Percentiles rank a stretch among this genome's conserved stretches.
Conservation (phyloP, 2,888 invertebrate species). For the Bombyx huttoni region DNA sequence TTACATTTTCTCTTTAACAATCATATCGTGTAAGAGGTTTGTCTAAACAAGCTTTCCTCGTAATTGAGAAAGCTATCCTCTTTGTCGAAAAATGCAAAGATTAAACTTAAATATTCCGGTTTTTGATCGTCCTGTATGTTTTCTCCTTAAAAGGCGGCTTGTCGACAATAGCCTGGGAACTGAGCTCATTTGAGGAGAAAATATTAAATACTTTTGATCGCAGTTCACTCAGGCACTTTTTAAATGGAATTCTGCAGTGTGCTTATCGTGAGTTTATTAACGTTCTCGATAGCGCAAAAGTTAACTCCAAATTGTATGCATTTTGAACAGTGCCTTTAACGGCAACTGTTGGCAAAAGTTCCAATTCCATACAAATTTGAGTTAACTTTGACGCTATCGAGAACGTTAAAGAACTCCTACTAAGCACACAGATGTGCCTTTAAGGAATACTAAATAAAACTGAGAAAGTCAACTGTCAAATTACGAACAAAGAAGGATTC, state of each 20-base stretch:
- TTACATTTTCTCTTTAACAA: no score
- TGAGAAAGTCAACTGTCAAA: no score
- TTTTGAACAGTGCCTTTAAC: no score
- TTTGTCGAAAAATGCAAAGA: slow-evolving; percentile 11
- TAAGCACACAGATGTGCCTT: slow-evolving; percentile 22
- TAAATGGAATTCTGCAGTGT: slow-evolving; percentile 45
- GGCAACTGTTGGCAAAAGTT: no score
- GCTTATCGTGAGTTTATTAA: no score
- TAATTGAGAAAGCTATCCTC: slow-evolving; percentile 3
- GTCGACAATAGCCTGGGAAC: slow-evolving; percentile 69
- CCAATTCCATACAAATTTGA: no score
- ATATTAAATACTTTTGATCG: slow-evolving; percentile 50
- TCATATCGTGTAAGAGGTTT: no score
- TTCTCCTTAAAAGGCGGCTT: slow-evolving; percentile 52
- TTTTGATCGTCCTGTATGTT: slow-evolving; percentile 54
- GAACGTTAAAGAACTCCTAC: no score
- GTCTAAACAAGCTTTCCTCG: neutral
- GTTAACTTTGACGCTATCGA: no score
- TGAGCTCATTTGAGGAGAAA: slow-evolving; percentile 67
- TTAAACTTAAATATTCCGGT: slow-evolving; percentile 35
- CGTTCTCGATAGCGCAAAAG: no score
- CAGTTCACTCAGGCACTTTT: slow-evolving; percentile 54
- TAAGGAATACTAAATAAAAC: slow-evolving; percentile 26
- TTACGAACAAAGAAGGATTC: no score
- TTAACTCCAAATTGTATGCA: no score